Evolutionary conservation across 2,797 vertebrate genomes (phyloP).

Genomic region (Gephyroberyx darwinii): DNA sequence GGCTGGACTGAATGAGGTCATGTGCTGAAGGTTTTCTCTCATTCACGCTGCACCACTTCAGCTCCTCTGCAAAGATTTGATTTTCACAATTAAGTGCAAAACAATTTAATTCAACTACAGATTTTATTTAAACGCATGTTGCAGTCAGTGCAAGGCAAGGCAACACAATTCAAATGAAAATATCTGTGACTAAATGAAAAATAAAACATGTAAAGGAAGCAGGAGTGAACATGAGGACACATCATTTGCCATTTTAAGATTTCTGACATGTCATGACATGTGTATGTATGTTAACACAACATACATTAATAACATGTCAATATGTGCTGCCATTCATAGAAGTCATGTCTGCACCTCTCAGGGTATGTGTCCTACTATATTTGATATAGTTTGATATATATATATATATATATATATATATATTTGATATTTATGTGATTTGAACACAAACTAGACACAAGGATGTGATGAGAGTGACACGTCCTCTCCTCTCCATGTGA

Average conservation of each 20-base stretch:
- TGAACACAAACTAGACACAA: constrained; percentile 15
- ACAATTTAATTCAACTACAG: not conserved
- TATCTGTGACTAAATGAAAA: not conserved
- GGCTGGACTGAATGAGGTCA: constrained; percentile 67
- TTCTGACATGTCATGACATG: too few species aligned
- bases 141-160: not conserved
- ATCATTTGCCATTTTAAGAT: too few species aligned
- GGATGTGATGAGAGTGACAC: constrained; percentile 39
- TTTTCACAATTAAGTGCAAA: constrained; percentile 10
- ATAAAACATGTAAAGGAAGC: not conserved
- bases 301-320: constrained; percentile 36
- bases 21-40: constrained; percentile 17
- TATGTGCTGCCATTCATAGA: too few species aligned
- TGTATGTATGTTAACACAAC: not conserved
- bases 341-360: constrained; percentile 16
- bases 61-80: not conserved
- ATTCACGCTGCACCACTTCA: constrained; percentile 17
- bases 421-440: too few species aligned
- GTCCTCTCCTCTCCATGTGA: constrained; percentile 48
- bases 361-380: constrained; percentile 11
- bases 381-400: too few species aligned
- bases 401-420: too few species aligned
- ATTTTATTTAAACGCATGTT: not conserved
- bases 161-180: constrained; percentile 1
- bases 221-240: too few species aligned